These are phyloP conservation scores for Samia ricini DNA, from an alignment of 1,140 invertebrate species.

Conservation along the genomic window DNA sequence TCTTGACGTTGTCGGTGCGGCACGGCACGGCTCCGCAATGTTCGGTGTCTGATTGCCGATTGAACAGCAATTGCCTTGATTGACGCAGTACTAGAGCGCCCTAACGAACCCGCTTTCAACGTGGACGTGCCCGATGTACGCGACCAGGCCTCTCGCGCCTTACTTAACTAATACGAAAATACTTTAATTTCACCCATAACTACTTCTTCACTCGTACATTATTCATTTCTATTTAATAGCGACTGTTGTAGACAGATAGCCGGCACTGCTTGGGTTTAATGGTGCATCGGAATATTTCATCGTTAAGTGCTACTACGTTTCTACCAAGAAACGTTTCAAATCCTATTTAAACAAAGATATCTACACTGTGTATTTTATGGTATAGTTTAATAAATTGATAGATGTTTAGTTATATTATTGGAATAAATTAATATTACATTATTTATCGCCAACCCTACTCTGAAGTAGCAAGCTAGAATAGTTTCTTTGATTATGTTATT, in stretches of 20 bases:
- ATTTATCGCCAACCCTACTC: too few relatives aligned
- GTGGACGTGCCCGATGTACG: conserved; percentile 51
- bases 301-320: too few relatives aligned
- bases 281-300: not conserved
- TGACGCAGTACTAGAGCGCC: conserved; percentile 64
- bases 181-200: conserved; percentile 8
- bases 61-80: conserved; percentile 78
- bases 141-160: not conserved
- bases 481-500: too few relatives aligned
- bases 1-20: conserved; percentile 33
- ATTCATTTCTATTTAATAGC: not conserved
- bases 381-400: too few relatives aligned
- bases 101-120: conserved; percentile 76
- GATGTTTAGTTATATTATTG: too few relatives aligned
- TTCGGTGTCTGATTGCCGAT: conserved; percentile 74
- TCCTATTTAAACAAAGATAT: too few relatives aligned
- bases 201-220: conserved; percentile 6
- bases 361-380: too few relatives aligned
- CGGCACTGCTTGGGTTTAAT: not conserved
- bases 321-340: too few relatives aligned
- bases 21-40: too few relatives aligned
- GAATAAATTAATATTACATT: too few relatives aligned
- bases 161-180: conserved; percentile 6
- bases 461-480: too few relatives aligned
- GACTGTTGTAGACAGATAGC: not conserved